Base-by-base conservation (phyloP, 2,113 vertebrate genomes). In the Rhinogobius similis region DNA sequence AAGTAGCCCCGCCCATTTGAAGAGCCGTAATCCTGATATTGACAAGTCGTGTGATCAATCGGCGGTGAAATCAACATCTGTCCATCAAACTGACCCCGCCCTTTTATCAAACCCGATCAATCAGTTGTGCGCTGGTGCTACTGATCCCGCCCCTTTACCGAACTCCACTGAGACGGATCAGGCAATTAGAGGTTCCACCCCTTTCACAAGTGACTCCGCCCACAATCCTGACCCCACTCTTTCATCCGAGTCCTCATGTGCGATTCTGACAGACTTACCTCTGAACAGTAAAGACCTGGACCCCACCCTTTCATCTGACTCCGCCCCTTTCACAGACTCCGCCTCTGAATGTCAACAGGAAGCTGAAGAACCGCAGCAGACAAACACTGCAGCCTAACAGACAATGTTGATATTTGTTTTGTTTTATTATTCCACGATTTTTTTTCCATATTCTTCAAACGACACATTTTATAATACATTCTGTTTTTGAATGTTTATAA, bases 131-230 rank as follows among this genome's bases (percentile, higher is more conserved):
- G 10, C 1, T 36, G 18, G 29, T 13, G 1, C 23, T 38, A 9
- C 58, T 21, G 58, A 36, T 11, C 10, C 58, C 20, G 18, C 18
- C 58, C 29, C 58, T 61, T 61, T 61, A 12, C 16, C 58, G 1
- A 4, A n/a, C 18, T 32, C 18, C 4, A 38, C 20, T 11, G 29
- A 36, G 38, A 61, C 9, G 9, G 58, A 36, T 20, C 32, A 21
- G 29, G 29, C 58, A n/a, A 12, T 26, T 5, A 14, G 11, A 38
- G 58, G 38, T 32, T 61, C 58, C 58, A 32, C 58, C 29, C 29
- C 58, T 36, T 61, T 61, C 12, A 61, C 58, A 21, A n/a, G 18
- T 61, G 29, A n/a, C 58, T 61, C 18, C 29, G 16, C 58, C 58
- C 58, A 38, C 29, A 36, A 5, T 1, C 6, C 24, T 29, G 58